A percentile compares a stretch with the other conserved stretches of the same genome.
Conservation (phyloP, 2,113 vertebrate genomes). For the Neolamprologus ventralis region DNA sequence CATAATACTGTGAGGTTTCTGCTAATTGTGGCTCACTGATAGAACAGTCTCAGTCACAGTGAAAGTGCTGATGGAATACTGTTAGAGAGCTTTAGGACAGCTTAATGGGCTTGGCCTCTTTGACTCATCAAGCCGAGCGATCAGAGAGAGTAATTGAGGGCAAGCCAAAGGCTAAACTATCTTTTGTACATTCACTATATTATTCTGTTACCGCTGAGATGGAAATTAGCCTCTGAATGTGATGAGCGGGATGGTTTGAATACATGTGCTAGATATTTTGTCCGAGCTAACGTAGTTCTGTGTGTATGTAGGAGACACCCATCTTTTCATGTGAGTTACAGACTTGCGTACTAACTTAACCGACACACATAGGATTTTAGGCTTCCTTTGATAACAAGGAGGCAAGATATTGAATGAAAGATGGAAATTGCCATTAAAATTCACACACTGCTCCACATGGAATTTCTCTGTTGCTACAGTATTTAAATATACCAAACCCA, state of each 20-base stretch:
- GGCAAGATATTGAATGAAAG: background rate
- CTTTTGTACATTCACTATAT: constrained; percentile 35
- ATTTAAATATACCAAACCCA: background rate
- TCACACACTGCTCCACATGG: background rate
- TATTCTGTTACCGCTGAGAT: constrained; percentile 21
- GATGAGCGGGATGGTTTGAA: background rate
- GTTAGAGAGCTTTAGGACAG: constrained; percentile 38
- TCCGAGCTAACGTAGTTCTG: background rate
- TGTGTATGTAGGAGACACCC: background rate
- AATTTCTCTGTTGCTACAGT: background rate
- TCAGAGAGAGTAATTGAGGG: constrained; percentile 49
- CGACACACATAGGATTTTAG: background rate
- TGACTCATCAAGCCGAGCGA: constrained; percentile 47
- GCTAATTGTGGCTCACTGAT: constrained; percentile 12
- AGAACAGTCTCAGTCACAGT: background rate
- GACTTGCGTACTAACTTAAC: background rate
- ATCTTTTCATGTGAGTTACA: background rate
- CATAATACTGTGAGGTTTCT: background rate
- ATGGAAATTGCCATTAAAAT: background rate
- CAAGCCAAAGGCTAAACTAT: constrained; percentile 52
- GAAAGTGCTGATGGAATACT: constrained; percentile 30
- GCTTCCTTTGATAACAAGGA: background rate
- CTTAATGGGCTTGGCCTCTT: constrained; percentile 44
- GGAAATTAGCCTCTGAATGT: constrained; percentile 17
- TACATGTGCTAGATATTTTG: background rate